These are phyloP conservation scores for Tiliacea citrago DNA, from an alignment of 2,888 invertebrate genomes.

Conservation along the genomic window DNA sequence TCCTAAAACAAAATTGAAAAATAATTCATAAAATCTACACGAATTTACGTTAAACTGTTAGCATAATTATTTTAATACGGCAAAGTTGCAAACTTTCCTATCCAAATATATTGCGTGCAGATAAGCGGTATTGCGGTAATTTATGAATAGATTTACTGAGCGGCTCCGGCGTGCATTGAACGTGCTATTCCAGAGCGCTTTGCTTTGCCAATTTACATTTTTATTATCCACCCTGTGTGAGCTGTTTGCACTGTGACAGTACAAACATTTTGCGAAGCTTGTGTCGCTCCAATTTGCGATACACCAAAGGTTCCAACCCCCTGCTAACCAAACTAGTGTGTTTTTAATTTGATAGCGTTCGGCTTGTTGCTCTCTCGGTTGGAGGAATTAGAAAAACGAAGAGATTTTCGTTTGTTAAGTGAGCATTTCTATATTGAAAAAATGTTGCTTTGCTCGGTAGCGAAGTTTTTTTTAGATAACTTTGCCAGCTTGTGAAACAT, in stretches of 20 bases:
- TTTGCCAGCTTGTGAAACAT: slow-evolving; percentile 16
- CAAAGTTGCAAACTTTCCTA: slow-evolving; percentile 54
- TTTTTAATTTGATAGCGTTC: slow-evolving; percentile 48
- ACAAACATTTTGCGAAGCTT: slow-evolving; percentile 65
- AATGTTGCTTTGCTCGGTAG: slow-evolving; percentile 12
- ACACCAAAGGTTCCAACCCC: slow-evolving; percentile 39
- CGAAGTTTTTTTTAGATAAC: slow-evolving; percentile 16
- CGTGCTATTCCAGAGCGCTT: slow-evolving; percentile 70
- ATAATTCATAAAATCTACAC: slow-evolving; percentile 31
- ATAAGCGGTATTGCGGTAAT: slow-evolving; percentile 74
- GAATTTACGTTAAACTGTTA: slow-evolving; percentile 44
- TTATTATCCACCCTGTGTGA: slow-evolving; percentile 72
- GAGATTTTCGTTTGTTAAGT: slow-evolving; percentile 37
- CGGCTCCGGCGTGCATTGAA: slow-evolving; percentile 59
- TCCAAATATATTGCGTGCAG: slow-evolving; percentile 73
- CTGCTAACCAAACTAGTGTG: slow-evolving; percentile 49
- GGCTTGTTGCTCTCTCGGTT: slow-evolving; percentile 34
- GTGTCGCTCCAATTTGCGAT: slow-evolving; percentile 60
- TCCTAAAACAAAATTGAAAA: slow-evolving; percentile 14
- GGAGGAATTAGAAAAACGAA: slow-evolving; percentile 52
- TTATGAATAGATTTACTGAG: slow-evolving; percentile 78
- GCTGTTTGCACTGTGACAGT: slow-evolving; percentile 65
- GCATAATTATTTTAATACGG: slow-evolving; percentile 63
- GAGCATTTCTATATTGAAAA: slow-evolving; percentile 44
- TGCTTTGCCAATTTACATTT: slow-evolving; percentile 79